These are phyloP conservation scores for Euzetes globulus DNA, from an alignment of 2,888 invertebrate species.

Conservation along the genomic window DNA sequence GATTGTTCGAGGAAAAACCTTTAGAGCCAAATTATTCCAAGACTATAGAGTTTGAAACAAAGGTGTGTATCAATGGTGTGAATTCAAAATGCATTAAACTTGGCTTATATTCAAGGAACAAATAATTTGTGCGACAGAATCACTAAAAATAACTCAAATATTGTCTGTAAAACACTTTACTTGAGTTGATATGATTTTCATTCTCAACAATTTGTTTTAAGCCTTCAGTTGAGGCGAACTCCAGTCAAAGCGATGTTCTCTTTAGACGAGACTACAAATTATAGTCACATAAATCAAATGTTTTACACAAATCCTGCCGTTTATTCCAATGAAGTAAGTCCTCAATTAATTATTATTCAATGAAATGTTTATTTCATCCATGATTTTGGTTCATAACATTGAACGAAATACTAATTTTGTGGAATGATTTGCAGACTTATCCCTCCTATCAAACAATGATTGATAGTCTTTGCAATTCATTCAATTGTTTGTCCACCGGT, in stretches of 20 bases:
- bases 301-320: neutral
- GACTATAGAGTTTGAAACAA: neutral
- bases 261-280: neutral
- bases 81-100: slow-evolving; percentile 7
- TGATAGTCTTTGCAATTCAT: neutral
- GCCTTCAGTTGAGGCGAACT: neutral
- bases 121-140: neutral
- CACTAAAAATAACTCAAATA: neutral
- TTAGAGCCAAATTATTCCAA: neutral
- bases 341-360: neutral
- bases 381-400: neutral
- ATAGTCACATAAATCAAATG: slow-evolving; percentile 11
- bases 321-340: slow-evolving; percentile 3
- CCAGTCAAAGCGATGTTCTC: neutral
- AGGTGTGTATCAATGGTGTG: slow-evolving; percentile 8
- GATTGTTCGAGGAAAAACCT: neutral
- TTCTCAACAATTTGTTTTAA: neutral
- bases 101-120: slow-evolving; percentile 15
- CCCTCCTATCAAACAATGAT: slow-evolving; percentile 1
- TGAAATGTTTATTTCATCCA: neutral
- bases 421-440: neutral
- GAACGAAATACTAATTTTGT: neutral
- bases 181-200: neutral
- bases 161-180: neutral
- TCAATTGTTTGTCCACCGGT: neutral